Evolutionary conservation across 2,888 invertebrate species (phyloP), one percentile per base, ranked within the genome.

Genomic region (Psylliodes chrysocephalus): DNA sequence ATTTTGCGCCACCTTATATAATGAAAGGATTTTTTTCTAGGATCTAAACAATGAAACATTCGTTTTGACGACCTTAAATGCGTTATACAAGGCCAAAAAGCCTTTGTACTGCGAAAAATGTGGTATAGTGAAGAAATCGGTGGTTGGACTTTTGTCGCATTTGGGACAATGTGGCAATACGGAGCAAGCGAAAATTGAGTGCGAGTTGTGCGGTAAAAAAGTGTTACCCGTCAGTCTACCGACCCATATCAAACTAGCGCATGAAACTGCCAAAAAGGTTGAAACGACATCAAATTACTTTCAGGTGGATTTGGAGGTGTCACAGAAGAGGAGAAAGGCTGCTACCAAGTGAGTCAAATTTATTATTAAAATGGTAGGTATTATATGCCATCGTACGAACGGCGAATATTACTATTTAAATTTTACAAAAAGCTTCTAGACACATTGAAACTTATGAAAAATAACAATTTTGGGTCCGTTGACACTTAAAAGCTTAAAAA

Each of bases 71-170:
- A 79, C 84, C 63, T 77, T 89, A 55, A 81, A 78, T 57, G 84
- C 85, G 35, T 79, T 83, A 60, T 83, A 84, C 61, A 81, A 78
- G 30, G 76, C 78, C 49, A 84, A 74, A 64, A 79, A 84, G 42
- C 79, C 75, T 15, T 79, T 89, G 8, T 76, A 75, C 46, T 90
- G 90, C 75, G 85, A 85, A 65, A 78, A 77, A 55, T 90, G 90
- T 75, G 83, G 82, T 0, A 68, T 49, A 25, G 63, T 79, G 44
- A 81, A 88, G 77, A 82, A 81, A 33, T 88, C 88, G 1, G 84
- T 82, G 1, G 73, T 83, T 25, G 90, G 90, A 18, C 89, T 86
- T 70, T 81, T 87, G 61, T 88, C 89, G 0, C 90, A 90, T 75
- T 78, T 87, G 47, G 77, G 85, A 49, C 84, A 84, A 53, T 90